Percentiles rank a stretch among this genome's conserved stretches.
These are phyloP conservation scores for Prunella fulvescens DNA, from an alignment of 2,113 vertebrate species.

Conservation along the genomic window DNA sequence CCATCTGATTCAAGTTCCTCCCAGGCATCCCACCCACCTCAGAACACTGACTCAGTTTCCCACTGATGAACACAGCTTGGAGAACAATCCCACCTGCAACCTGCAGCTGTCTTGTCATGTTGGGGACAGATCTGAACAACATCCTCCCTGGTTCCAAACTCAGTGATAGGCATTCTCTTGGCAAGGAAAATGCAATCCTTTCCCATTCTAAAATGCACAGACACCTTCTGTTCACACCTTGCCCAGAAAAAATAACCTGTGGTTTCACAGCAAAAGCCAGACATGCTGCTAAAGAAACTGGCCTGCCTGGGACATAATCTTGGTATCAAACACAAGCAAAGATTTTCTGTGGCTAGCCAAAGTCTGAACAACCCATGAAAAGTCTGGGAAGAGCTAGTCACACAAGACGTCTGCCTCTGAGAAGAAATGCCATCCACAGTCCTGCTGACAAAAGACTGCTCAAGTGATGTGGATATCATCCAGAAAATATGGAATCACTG, in stretches of 20 bases:
- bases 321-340: neutral
- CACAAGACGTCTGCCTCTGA: neutral
- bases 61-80: fast-evolving
- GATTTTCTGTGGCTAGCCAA: neutral
- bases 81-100: neutral
- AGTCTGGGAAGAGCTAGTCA: neutral
- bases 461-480: neutral
- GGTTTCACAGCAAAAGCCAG: neutral
- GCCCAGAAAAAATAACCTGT: neutral
- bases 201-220: neutral
- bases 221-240: neutral
- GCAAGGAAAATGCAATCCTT: neutral
- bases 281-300: neutral
- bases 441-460: neutral
- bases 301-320: neutral
- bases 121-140: too few species aligned
- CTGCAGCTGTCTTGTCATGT: fast-evolving
- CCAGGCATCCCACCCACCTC: neutral
- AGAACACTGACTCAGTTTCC: neutral
- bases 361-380: neutral
- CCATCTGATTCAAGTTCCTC: fast-evolving
- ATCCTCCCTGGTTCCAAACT: fast-evolving
- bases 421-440: neutral
- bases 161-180: fast-evolving
- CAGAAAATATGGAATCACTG: neutral